These are phyloP conservation scores for Asbolus verrucosus DNA, from an alignment of 1,140 invertebrate genomes.

Conservation along the genomic window DNA sequence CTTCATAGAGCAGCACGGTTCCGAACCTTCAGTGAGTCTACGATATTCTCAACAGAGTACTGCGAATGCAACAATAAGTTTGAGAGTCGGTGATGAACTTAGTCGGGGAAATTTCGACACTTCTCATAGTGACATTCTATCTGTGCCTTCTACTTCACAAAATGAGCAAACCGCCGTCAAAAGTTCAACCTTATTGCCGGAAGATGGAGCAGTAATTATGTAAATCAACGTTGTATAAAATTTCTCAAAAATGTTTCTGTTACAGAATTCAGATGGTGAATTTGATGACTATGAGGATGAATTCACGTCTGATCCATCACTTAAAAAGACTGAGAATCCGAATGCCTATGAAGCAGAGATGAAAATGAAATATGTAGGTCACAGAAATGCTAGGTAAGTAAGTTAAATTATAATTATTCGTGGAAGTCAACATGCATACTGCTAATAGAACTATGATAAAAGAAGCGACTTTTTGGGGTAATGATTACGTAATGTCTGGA, in stretches of 20 bases:
- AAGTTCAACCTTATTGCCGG: conserved; percentile 1
- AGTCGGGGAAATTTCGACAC: conserved; percentile 32
- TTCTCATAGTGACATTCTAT: conserved; percentile 21
- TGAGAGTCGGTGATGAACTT: conserved; percentile 54
- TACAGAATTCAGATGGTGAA: conserved; percentile 51
- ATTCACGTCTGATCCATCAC: conserved; percentile 33
- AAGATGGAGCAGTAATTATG: conserved; percentile 29
- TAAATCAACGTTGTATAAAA: background rate
- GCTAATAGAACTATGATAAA: conserved; percentile 85
- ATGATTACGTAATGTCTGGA: conserved; percentile 85
- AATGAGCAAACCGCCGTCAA: background rate
- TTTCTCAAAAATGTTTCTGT: background rate
- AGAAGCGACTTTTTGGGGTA: conserved; percentile 90
- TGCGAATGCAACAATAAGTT: conserved; percentile 62
- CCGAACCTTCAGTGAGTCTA: conserved; percentile 63
- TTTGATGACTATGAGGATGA: conserved; percentile 56
- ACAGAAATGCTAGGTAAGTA: conserved; percentile 82
- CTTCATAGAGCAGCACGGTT: conserved; percentile 63
- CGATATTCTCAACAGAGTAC: conserved; percentile 63
- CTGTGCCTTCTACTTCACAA: conserved; percentile 39
- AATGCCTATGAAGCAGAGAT: conserved; percentile 66
- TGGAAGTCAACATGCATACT: background rate
- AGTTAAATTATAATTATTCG: conserved; percentile 54
- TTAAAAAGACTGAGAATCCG: conserved; percentile 46
- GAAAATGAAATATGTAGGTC: conserved; percentile 82